Evolutionary conservation across 2,797 vertebrate species (phyloP), one percentile per base, ranked within the genome.

Genomic region (Eutrigla gurnardus): DNA sequence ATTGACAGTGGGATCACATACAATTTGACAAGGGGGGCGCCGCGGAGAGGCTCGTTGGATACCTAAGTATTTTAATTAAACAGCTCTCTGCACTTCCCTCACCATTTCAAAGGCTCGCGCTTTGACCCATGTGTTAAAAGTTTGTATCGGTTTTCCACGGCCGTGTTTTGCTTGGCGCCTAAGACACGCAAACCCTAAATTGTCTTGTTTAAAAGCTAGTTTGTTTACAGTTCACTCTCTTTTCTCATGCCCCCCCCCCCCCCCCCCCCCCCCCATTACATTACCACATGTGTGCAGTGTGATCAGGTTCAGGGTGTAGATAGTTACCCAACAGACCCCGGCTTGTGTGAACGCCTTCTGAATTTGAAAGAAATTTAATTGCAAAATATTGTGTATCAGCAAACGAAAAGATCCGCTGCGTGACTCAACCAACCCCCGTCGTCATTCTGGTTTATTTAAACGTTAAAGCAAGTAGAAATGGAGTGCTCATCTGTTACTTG

Each of bases 161-260:
- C 85, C 91, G 78, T 96, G 94, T 95, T 96, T 95, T 93, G 89
- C 92, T 96, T 96, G 95, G 95, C 95, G 75, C 85, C 74, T 18
- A 57, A 87, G 82, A 88, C 91, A 91, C 75, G 82, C 90, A 89
- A 89, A 25, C 70, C 66, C 91, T 70, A 95, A 95, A 94, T 94
- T 94, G 93, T 95, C 94, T 95, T 93, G 93, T 95, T 95, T 95
- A 95, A 95, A 96, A 95, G 89, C 86, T 77, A 86, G 91, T 92
- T 95, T 96, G 94, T 95, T 96, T 95, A 95, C 93, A 92, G 89
- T 94, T 93, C 92, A 59, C 84, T 85, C 82, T 83, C 58, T 70
- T 25, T 75, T 85, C 75, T 84, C 42, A 6, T 72, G 73, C 81
- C 78, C 72, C 70, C 78, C 67, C 66, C 42, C 42, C 36, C 66